A percentile compares a stretch with the other conserved stretches of the same genome.
phyloP scores from a whole-genome alignment of 2,113 vertebrate species.

The Rhinolophus ferrumequinum region DNA sequence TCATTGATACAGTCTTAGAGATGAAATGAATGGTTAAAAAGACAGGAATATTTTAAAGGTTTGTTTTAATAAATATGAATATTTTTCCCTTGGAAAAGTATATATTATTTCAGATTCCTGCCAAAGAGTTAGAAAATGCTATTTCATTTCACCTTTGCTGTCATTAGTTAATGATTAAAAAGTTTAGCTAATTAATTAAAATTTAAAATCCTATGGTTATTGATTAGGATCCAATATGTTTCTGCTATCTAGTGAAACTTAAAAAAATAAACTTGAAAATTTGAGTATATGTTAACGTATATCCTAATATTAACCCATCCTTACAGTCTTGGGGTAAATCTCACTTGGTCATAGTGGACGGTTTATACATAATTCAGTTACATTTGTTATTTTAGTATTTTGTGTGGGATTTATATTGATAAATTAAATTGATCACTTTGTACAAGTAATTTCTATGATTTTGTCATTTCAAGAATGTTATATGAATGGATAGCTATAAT shows the following conservation, averaged over 20 bases:
- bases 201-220: not conserved
- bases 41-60: not conserved
- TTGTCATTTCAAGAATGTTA: too few species aligned
- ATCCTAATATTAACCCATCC: not conserved
- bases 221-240: not conserved
- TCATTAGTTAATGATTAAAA: not conserved
- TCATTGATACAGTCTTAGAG: slow-evolving; percentile 6
- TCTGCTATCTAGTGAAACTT: not conserved
- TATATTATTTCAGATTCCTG: not conserved
- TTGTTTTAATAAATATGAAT: not conserved
- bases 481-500: not conserved
- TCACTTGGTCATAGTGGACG: not conserved
- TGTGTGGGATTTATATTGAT: not conserved
- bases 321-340: not conserved
- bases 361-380: not conserved
- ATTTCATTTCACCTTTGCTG: not conserved
- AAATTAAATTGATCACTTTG: not conserved
- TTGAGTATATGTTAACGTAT: not conserved
- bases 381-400: not conserved
- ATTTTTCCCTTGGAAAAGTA: not conserved
- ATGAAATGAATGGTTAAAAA: slow-evolving; percentile 12
- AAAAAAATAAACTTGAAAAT: not conserved
- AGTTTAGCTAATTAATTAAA: not conserved
- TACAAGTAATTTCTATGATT: too few species aligned
- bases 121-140: not conserved